Evolutionary conservation across 1,140 invertebrate species (phyloP), one percentile per base, ranked within the genome.

Genomic region (Anagrus nilaparvatae): DNA sequence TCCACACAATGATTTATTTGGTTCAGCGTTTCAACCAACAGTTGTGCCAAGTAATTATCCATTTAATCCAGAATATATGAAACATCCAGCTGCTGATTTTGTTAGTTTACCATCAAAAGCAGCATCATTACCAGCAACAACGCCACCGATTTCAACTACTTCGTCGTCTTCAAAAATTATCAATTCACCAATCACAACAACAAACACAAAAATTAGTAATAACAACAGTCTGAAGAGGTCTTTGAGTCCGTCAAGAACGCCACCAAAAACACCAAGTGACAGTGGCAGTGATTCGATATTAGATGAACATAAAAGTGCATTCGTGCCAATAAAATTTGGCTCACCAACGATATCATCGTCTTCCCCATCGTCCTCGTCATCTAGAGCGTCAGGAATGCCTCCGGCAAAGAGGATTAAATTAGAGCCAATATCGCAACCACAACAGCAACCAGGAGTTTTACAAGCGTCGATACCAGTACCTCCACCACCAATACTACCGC

Each of bases 241-340:
- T 0, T 44, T 47, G 10, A 55, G 52, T 45, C 55, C 55, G 20
- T 55, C 54, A 10, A 55, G 59, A 14, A 58, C 55, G 6, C 55
- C 65, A 4, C 56, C 57, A 2, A 47, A 57, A 30, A 67, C 67
- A 50, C 48, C 69, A 52, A 68, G 75, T 65, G 61, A 70, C 43
- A 61, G 56, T 50, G 44, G 61, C 52, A 61, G 56, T 44, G 56
- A 72, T 50, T 52, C 68, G 44, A 39, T 61, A 54, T 14, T 57
- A 56, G 82, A 85, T 45, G 82, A 84, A 28, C 76, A 84, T 28
- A 80, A 81, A 55, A 84, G 81, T 14, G 82, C 82, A 21, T 84
- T 83, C 59, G 74, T 73, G 2, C 74, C 73, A 0, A 70, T 76
- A 20, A 45, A 60, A 16, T 25, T 63, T 13, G 29, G 30, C 13